Base-by-base conservation (phyloP, 1,140 invertebrate genomes). In the Acromyrmex charruanus region DNA sequence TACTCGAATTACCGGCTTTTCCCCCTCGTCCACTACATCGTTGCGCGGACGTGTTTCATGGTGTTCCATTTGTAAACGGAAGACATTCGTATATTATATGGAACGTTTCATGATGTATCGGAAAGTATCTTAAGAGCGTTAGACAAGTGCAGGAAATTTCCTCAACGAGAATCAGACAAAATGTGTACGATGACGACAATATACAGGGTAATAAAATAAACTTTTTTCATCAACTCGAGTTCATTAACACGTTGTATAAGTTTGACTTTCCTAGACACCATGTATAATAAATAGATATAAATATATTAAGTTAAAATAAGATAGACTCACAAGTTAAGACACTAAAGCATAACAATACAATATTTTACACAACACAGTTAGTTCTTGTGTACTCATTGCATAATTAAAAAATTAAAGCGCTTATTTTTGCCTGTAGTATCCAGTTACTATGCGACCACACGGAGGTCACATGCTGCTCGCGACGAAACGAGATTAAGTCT, bases 1-100 rank as follows among this genome's bases (percentile, higher is more conserved):
- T 88, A 89, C 85, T 86, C 85, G 87, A 91, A 88, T 81, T 85
- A 59, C 88, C 80, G 61, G 77, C 84, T 84, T 84, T 61, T 61
- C 39, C 72, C 2, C 9, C 25, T 69, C 69, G 25, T 65, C 53
- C 31, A 16, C 71, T 68, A 79, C 31, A 16, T 18, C 53, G 55
- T 25, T 21, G 14, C 14, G 16, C 68, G 18, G 39, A 61, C 39
- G 9, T 74, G 51, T 72, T 31, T 82, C 80, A 59, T 12, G 16
- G 16, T 61, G 80, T 21, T 51, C 14, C 28, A 84, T 75, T 84
- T 75, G 69, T 63, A 53, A 35, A 35, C 69, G 58, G 80, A 63
- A 75, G 80, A 63, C 80, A 84, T 63, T 74, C 58, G 58, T 75
- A 51, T 51, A 61, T 74, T 75, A 61, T 12, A 61, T 16, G 18